Percentiles rank a stretch among this genome's conserved stretches.
phyloP scores from a whole-genome alignment of 2,797 vertebrate species.

The Enteromius argenteus region DNA sequence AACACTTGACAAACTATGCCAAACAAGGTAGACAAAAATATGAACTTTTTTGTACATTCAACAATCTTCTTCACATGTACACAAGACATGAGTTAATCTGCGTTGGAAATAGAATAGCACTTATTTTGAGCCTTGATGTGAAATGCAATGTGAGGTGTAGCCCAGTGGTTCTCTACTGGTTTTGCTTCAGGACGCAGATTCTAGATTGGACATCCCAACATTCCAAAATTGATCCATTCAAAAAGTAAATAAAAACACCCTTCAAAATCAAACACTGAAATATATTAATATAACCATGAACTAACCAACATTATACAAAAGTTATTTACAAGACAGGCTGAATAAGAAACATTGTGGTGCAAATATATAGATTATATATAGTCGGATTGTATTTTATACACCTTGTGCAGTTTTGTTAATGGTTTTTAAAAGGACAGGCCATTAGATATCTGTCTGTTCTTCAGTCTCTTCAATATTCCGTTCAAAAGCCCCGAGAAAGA shows the following conservation, averaged over 20 bases:
- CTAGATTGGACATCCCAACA: not conserved
- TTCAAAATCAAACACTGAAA: not conserved
- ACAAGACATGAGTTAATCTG: slow-evolving; percentile 37
- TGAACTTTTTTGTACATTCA: slow-evolving; percentile 50
- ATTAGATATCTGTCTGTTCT: not conserved
- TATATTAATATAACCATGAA: slow-evolving; percentile 1
- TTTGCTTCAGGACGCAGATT: not conserved
- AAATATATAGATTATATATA: not conserved
- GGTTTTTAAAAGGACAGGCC: not conserved
- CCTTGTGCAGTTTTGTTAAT: not conserved
- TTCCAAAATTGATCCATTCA: not conserved
- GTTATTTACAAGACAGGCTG: not conserved
- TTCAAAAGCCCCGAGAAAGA: no score
- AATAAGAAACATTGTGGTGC: not conserved
- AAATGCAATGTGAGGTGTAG: slow-evolving; percentile 6
- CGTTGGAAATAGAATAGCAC: slow-evolving; percentile 38
- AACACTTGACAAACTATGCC: slow-evolving; percentile 31
- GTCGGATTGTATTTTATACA: not conserved
- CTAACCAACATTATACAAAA: not conserved
- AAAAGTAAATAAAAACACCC: not conserved
- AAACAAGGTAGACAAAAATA: slow-evolving; percentile 30
- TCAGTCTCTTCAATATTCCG: not conserved
- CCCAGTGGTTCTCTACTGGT: slow-evolving; percentile 15
- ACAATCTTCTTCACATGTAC: slow-evolving; percentile 48
- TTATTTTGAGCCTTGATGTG: slow-evolving; percentile 29